Conservation (phyloP, 2,888 invertebrate species). For the Napeogenes sylphis region DNA sequence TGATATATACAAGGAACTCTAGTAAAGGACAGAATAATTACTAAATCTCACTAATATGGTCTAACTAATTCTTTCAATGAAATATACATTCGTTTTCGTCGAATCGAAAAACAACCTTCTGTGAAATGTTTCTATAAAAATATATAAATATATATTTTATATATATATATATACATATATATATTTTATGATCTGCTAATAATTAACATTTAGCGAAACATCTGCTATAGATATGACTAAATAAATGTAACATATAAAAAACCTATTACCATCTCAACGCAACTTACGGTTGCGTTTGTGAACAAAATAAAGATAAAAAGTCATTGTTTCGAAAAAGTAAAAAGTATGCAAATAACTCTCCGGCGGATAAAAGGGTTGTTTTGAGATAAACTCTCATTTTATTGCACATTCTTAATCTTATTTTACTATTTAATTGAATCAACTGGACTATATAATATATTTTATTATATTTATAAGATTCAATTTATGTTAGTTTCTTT, state of each 20-base stretch:
- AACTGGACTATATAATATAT: no score
- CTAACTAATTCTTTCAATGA: not conserved
- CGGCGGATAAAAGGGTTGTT: constrained; percentile 38
- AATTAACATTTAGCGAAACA: constrained; percentile 22
- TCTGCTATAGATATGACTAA: constrained; percentile 22
- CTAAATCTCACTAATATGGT: not conserved
- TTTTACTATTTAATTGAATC: no score
- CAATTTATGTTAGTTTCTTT: no score
- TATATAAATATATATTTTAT: not conserved
- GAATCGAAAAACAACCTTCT: no score
- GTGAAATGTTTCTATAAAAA: no score
- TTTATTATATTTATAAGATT: no score
- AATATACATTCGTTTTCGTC: not conserved
- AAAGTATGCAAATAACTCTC: constrained; percentile 56
- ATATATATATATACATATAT: not conserved
- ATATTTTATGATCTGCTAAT: constrained; percentile 3
- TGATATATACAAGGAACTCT: not conserved
- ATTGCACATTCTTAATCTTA: constrained; percentile 8
- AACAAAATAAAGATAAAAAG: constrained; percentile 47
- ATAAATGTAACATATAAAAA: constrained; percentile 46
- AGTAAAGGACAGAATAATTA: not conserved
- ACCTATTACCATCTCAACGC: constrained; percentile 65
- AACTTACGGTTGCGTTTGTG: constrained; percentile 50
- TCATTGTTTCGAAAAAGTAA: constrained; percentile 46
- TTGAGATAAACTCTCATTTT: constrained; percentile 1